Conservation (phyloP, 2,888 invertebrate genomes). For the Meganola albula region DNA sequence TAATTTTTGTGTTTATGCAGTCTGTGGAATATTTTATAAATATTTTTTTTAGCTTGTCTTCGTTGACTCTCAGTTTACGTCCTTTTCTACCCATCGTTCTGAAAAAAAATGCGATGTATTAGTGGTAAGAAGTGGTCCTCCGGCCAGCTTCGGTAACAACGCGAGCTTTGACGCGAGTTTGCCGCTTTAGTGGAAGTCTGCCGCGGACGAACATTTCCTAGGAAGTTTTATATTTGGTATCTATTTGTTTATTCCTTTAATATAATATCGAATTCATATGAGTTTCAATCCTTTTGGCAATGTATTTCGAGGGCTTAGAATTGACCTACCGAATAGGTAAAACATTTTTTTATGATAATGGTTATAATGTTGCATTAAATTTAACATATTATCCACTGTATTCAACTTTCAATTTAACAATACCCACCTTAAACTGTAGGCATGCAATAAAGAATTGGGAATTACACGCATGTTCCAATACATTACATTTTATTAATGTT, state of each 20-base stretch:
- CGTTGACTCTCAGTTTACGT: constrained; percentile 11
- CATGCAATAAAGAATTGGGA: constrained; percentile 13
- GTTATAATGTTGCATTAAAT: constrained; percentile 13
- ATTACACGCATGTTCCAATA: constrained; percentile 12
- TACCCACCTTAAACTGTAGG: constrained; percentile 11
- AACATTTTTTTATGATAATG: constrained; percentile 13
- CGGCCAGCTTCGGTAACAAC: constrained; percentile 13
- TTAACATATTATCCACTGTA: constrained; percentile 12
- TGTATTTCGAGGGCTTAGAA: constrained; percentile 13
- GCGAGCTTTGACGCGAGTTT: constrained; percentile 14
- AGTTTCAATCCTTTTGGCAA: constrained; percentile 12
- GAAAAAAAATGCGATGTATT: constrained; percentile 13
- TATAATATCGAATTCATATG: constrained; percentile 16
- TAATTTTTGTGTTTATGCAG: constrained; percentile 12
- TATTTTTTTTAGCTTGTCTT: constrained; percentile 10
- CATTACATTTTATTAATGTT: constrained; percentile 12
- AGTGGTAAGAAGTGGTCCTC: constrained; percentile 14
- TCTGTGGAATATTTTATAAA: constrained; percentile 9
- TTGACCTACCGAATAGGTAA: constrained; percentile 13
- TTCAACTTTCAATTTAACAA: constrained; percentile 13
- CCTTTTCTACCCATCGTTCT: constrained; percentile 12
- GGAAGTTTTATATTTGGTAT: constrained; percentile 14
- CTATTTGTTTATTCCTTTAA: constrained; percentile 16
- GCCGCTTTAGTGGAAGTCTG: constrained; percentile 14
- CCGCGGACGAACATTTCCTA: constrained; percentile 13